Conservation (phyloP, 2,888 invertebrate genomes). For the Cantharis rustica region DNA sequence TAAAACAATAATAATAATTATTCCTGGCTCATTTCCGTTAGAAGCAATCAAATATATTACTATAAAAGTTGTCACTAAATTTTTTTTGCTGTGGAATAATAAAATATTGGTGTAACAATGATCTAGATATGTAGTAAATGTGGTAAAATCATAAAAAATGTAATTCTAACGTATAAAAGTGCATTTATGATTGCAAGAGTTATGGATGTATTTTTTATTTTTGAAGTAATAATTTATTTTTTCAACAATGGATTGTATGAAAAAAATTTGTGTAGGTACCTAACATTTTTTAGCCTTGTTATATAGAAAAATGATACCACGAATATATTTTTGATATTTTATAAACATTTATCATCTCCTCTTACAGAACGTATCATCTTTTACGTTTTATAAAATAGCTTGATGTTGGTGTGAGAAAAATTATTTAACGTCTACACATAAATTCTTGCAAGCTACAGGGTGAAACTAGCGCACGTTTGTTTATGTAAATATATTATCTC, state of each 20-base stretch:
- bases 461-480: slow-evolving; percentile 39
- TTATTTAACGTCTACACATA: slow-evolving; percentile 15
- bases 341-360: slow-evolving; percentile 10
- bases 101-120: neutral
- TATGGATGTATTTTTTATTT: neutral
- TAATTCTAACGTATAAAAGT: neutral
- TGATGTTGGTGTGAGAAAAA: slow-evolving; percentile 10
- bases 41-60: neutral
- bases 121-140: neutral
- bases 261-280: neutral
- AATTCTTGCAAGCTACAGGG: slow-evolving; percentile 17
- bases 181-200: neutral
- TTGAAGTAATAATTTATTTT: neutral
- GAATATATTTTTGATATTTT: slow-evolving; percentile 1
- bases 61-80: neutral
- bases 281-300: neutral
- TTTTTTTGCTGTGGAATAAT: neutral
- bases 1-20: neutral
- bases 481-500: slow-evolving; percentile 42
- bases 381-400: slow-evolving; percentile 5
- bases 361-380: slow-evolving; percentile 1
- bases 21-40: neutral
- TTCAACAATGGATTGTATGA: neutral
- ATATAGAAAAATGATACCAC: slow-evolving; percentile 2
- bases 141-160: neutral